Evolutionary conservation across 2,888 invertebrate genomes (phyloP), one percentile per base, ranked within the genome.

Genomic region (Drosophila hawaiiensis): DNA sequence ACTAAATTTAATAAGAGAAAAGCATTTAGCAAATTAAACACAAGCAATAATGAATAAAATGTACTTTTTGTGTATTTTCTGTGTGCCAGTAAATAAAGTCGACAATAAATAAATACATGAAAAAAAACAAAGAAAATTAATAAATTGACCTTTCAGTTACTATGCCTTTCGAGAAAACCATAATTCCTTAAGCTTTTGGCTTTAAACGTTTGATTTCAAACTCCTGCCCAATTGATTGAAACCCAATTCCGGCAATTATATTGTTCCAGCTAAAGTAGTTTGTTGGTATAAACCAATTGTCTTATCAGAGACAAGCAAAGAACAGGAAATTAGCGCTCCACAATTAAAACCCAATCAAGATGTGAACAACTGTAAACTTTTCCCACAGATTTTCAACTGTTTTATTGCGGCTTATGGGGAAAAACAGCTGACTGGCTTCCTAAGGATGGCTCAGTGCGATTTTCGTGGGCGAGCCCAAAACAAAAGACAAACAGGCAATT

Each of bases 331-430:
- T 88, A 78, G 76, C 73, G 73, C 33, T 59, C 31, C 62, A 75
- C 69, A 89, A 89, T 84, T 85, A 85, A 89, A 82, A 86, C 68
- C 82, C 87, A 86, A 86, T 86, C 84, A 84, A 86, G 80, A 79
- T 75, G 83, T 61, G 73, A 71, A 65, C 78, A 83, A 88, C 78
- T 76, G 76, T 77, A 76, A 84, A 86, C 60, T 84, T 86, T 86
- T 79, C 79, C 87, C 84, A 86, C 84, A 79, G 80, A 76, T 74
- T 73, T 84, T 69, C 47, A 79, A 56, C 75, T 67, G 73, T 66
- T 77, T 62, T 74, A 55, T 61, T 82, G 81, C 65, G 84, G 81
- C 35, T 66, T 81, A 58, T 74, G 43, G 59, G 31, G 39, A 59
- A 72, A 47, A 25, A 47, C 47, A 47, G 25, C 47, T 47, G 64